phyloP scores from a whole-genome alignment of 2,888 invertebrate genomes.

The Drosophila fulvimacula region DNA sequence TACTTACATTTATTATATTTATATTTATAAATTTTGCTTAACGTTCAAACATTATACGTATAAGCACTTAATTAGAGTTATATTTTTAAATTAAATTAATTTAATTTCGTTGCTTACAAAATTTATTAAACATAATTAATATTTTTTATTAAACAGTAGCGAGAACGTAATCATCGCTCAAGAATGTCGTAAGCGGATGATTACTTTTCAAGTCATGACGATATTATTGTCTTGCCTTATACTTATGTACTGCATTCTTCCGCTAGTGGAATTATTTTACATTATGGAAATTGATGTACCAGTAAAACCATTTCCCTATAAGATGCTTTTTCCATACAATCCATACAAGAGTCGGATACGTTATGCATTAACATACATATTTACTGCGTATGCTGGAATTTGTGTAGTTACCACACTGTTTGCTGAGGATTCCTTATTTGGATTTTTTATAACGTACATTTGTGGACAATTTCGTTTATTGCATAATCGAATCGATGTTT shows the following conservation, averaged over 20 bases:
- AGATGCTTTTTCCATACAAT: slow-evolving; percentile 84
- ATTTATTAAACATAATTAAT: too few relatives aligned
- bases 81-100: too few relatives aligned
- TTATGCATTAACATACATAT: slow-evolving; percentile 82
- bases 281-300: slow-evolving; percentile 33
- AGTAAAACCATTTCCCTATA: slow-evolving; percentile 84
- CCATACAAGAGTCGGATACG: slow-evolving; percentile 71
- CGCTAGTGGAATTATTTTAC: slow-evolving; percentile 76
- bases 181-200: slow-evolving; percentile 76
- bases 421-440: slow-evolving; percentile 84
- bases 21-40: too few relatives aligned
- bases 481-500: slow-evolving; percentile 75
- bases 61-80: too few relatives aligned
- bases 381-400: slow-evolving; percentile 83
- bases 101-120: too few relatives aligned
- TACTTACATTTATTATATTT: too few relatives aligned
- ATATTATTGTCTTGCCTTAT: slow-evolving; percentile 80
- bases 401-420: slow-evolving; percentile 84
- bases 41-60: too few relatives aligned
- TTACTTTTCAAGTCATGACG: slow-evolving; percentile 81
- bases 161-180: slow-evolving; percentile 62
- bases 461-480: slow-evolving; percentile 83
- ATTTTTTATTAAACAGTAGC: neutral
- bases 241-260: slow-evolving; percentile 82
- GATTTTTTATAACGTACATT: slow-evolving; percentile 83